Evolutionary conservation across 2,797 vertebrate genomes (phyloP), one percentile per base, ranked within the genome.

Genomic region (Gallinago stenura): DNA sequence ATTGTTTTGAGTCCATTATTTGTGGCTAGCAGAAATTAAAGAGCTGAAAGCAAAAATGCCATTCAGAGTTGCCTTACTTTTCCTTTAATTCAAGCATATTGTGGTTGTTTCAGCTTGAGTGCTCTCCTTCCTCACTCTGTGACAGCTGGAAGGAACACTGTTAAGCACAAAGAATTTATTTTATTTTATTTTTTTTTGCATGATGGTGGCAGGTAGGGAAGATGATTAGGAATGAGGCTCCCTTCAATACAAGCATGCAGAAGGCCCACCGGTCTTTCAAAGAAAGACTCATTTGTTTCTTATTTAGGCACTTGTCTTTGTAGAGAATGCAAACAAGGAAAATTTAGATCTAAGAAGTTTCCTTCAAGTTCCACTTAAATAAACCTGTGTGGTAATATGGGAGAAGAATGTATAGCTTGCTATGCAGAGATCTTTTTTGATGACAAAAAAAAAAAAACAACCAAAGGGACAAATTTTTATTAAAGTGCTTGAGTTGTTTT

Each of bases 41-140:
- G 37, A 83, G 4, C 65, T 72, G 87, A 57, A 8, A 83, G 76
- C 7, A 64, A 83, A 77, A 81, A 33, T 57, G 14, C 7, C 1
- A 43, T 64, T 75, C n/a, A 33, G 30, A 35, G 7, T 65, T 81
- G 26, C 54, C 28, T 93, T 90, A 22, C 22, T 89, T 84, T 95
- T 77, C 60, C 33, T 86, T 91, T 86, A 69, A 86, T 76, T 41
- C 30, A 76, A 25, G 10, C 26, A 26, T 80, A 65, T 28, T 89
- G 66, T 64, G 30, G 16, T 83, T 92, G 14, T 93, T 96, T 95
- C 61, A 83, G n/a, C 65, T 65, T 71, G 61, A 91, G 8, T 75
- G 31, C 58, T 20, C 57, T 66, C 48, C 61, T 83, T 81, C n/a
- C 62, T 91, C 33, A 14, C 6, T 69, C 48, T 50, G 33, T 76